These are phyloP conservation scores for Eutrigla gurnardus DNA, from an alignment of 2,797 vertebrate genomes.

Conservation along the genomic window DNA sequence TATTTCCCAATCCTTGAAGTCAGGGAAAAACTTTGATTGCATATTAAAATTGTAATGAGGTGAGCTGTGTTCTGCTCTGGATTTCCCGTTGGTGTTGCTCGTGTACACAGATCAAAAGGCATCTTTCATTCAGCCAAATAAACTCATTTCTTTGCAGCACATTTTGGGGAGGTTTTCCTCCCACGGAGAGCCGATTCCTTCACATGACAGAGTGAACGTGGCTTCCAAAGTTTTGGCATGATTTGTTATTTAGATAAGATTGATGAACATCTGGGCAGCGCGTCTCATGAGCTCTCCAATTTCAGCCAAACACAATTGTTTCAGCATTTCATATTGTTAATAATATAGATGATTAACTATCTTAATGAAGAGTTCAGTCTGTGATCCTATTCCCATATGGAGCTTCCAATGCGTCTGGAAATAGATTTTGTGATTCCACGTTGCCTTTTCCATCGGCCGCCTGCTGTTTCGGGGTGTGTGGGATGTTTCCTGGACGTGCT, in stretches of 20 bases:
- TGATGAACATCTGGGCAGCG: constrained; percentile 54
- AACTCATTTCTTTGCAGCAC: constrained; percentile 20
- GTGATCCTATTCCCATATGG: constrained; percentile 63
- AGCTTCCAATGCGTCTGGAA: constrained; percentile 57
- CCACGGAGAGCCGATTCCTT: constrained; percentile 10
- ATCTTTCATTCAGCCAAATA: constrained; percentile 11
- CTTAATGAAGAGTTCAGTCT: constrained; percentile 59
- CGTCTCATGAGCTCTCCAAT: constrained; percentile 27
- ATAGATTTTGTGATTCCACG: constrained; percentile 60
- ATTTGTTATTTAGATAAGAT: constrained; percentile 58
- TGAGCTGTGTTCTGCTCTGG: constrained; percentile 44
- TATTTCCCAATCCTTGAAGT: constrained; percentile 72
- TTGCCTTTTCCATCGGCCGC: constrained; percentile 73
- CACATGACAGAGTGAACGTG: constrained; percentile 36
- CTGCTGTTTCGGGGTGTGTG: constrained; percentile 64
- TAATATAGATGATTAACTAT: constrained; percentile 68
- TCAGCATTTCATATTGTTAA: constrained; percentile 54
- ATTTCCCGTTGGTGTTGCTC: constrained; percentile 15
- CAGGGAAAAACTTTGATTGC: constrained; percentile 65
- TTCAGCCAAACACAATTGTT: constrained; percentile 51
- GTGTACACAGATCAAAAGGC: constrained; percentile 24
- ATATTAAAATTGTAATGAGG: constrained; percentile 55
- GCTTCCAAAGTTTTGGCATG: constrained; percentile 32
- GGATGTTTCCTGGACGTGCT: constrained; percentile 72
- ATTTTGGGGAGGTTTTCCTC: constrained; percentile 6